Conservation (phyloP, 2,113 vertebrate species). For the Arothron firmamentum region DNA sequence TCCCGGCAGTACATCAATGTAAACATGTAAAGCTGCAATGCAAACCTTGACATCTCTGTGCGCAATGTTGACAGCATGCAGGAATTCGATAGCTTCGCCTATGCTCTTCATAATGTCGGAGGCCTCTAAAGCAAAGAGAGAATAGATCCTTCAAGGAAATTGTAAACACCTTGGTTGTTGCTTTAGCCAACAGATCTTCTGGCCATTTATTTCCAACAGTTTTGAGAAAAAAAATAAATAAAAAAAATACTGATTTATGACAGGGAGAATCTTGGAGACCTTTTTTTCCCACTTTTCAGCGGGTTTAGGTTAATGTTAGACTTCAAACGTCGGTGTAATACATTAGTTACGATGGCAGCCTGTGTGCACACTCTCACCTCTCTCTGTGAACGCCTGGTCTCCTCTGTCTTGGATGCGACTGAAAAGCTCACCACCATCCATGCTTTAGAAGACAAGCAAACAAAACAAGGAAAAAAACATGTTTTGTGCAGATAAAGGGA, state of each 20-base stretch:
- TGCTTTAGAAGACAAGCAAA: constrained; percentile 69
- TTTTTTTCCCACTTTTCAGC: too few species aligned
- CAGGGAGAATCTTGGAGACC: too few species aligned
- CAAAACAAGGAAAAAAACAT: background rate
- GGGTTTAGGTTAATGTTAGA: background rate
- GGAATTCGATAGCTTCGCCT: constrained; percentile 90
- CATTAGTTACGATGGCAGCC: background rate
- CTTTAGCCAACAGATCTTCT: background rate
- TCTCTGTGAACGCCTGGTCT: constrained; percentile 97
- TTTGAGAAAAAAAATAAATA: too few species aligned
- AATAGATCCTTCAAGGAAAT: constrained; percentile 3
- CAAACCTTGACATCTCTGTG: constrained; percentile 96
- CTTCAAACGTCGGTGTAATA: too few species aligned
- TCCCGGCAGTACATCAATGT: too few species aligned
- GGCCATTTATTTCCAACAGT: too few species aligned
- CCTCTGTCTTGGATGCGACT: constrained; percentile 95
- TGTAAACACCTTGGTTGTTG: background rate
- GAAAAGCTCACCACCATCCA: constrained; percentile 96
- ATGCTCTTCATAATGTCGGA: constrained; percentile 98
- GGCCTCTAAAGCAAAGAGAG: constrained; percentile 77
- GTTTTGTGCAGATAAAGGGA: background rate
- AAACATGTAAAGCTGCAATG: background rate
- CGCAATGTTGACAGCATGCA: constrained; percentile 94
- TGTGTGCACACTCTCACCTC: constrained; percentile 72
- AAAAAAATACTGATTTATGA: too few species aligned